These are phyloP conservation scores for Microcebus lehilahytsara DNA, from an alignment of 2,113 vertebrate species.

Conservation along the genomic window DNA sequence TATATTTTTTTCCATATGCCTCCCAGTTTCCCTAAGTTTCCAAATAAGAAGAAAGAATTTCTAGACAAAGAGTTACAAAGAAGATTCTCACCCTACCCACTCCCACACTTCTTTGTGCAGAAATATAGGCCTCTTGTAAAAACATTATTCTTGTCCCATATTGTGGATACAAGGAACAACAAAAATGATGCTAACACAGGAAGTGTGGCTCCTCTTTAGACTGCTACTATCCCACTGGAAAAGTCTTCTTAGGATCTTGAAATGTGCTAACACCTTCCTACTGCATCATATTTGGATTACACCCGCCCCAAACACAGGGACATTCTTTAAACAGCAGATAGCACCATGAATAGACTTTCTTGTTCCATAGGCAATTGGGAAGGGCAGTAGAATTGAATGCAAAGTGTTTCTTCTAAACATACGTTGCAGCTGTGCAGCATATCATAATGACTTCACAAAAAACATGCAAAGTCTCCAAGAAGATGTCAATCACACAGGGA, in stretches of 20 bases:
- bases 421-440: not conserved
- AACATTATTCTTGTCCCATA: not conserved
- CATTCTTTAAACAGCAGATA: not conserved
- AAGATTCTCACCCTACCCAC: not conserved
- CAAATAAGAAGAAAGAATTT: not conserved
- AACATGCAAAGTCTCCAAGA: not conserved
- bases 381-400: not conserved
- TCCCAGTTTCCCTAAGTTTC: not conserved
- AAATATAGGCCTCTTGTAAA: not conserved
- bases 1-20: not conserved
- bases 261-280: not conserved
- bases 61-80: not conserved
- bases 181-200: not conserved
- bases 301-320: not conserved
- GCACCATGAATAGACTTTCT: not conserved
- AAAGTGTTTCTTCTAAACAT: not conserved
- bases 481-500: not conserved
- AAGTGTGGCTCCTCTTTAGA: not conserved
- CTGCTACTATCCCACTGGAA: not conserved
- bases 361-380: not conserved
- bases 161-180: not conserved
- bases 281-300: not conserved
- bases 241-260: not conserved
- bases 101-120: not conserved
- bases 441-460: slow-evolving; percentile 21